Percentiles rank a stretch among this genome's conserved stretches.
Conservation (phyloP, 1,140 invertebrate species). For the Phocides pigmalion region DNA sequence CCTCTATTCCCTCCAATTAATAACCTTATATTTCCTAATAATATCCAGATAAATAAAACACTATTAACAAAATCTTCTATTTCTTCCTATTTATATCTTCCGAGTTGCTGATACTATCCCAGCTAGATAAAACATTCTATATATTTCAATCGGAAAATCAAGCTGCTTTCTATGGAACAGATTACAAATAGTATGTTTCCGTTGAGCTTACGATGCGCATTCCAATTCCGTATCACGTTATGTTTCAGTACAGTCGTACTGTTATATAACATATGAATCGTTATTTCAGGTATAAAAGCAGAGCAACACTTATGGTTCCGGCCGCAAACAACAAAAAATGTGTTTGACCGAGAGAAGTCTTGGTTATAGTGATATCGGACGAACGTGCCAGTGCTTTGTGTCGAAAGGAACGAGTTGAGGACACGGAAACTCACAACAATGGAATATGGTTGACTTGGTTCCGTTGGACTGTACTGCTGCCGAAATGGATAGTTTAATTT, state of each 20-base stretch:
- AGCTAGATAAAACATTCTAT: too few relatives aligned
- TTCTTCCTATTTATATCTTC: too few relatives aligned
- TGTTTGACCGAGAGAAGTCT: conserved; percentile 71
- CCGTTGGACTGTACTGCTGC: conserved; percentile 52
- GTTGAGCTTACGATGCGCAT: conserved; percentile 45
- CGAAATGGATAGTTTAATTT: conserved; percentile 56
- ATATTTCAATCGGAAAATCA: conserved; percentile 23
- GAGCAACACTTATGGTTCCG: conserved; percentile 58
- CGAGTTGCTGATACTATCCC: too few relatives aligned
- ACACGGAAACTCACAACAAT: conserved; percentile 70
- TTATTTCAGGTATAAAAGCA: conserved; percentile 60
- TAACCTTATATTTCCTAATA: too few relatives aligned
- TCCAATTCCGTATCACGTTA: conserved; percentile 59
- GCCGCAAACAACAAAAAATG: conserved; percentile 73
- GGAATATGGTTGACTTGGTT: conserved; percentile 78
- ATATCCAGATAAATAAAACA: too few relatives aligned
- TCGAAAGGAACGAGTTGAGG: conserved; percentile 69
- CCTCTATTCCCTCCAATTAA: too few relatives aligned
- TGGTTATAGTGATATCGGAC: conserved; percentile 62
- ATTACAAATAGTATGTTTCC: conserved; percentile 30
- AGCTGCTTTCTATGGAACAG: conserved; percentile 14
- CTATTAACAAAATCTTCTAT: too few relatives aligned
- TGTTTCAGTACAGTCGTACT: conserved; percentile 43
- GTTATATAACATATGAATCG: conserved; percentile 46
- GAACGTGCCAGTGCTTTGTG: conserved; percentile 69